Evolutionary conservation across 2,888 invertebrate species (phyloP).

Genomic region (Tinea pellionella): DNA sequence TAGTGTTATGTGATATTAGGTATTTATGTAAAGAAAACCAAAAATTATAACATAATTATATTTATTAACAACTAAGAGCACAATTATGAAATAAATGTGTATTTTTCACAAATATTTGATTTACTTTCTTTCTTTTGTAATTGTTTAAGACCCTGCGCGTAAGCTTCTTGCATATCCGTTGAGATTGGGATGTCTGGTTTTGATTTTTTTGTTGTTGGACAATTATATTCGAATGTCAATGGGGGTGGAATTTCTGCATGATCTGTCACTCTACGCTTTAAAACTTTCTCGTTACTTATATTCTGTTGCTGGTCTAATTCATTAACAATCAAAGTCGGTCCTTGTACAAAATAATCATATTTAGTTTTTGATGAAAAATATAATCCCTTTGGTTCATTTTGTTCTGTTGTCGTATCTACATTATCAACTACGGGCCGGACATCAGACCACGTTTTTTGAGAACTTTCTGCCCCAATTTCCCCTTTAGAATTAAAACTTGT

Average conservation of each 20-base stretch:
- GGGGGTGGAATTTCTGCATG: conserved; percentile 73
- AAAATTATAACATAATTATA: background rate
- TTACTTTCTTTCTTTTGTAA: conserved; percentile 43
- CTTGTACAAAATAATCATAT: conserved; percentile 49
- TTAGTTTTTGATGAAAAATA: conserved; percentile 46
- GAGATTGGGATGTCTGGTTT: conserved; percentile 44
- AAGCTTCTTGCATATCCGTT: conserved; percentile 53
- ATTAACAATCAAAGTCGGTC: conserved; percentile 41
- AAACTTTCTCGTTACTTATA: background rate
- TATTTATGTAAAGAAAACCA: background rate
- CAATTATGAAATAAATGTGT: conserved; percentile 54
- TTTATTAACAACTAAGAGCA: conserved; percentile 5
- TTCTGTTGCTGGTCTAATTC: conserved; percentile 33
- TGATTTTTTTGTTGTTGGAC: conserved; percentile 47
- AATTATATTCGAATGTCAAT: conserved; percentile 73
- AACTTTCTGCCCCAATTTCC: conserved; percentile 20
- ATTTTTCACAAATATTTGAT: conserved; percentile 41
- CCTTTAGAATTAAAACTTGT: conserved; percentile 43
- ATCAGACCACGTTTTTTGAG: conserved; percentile 41
- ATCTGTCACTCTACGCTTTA: conserved; percentile 18
- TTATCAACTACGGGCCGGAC: conserved; percentile 34
- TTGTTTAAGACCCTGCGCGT: conserved; percentile 51
- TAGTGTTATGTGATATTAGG: background rate
- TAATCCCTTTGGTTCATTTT: conserved; percentile 30
- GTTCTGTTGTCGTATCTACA: background rate